Conservation (phyloP, 2,113 vertebrate species). For the Scortum barcoo region DNA sequence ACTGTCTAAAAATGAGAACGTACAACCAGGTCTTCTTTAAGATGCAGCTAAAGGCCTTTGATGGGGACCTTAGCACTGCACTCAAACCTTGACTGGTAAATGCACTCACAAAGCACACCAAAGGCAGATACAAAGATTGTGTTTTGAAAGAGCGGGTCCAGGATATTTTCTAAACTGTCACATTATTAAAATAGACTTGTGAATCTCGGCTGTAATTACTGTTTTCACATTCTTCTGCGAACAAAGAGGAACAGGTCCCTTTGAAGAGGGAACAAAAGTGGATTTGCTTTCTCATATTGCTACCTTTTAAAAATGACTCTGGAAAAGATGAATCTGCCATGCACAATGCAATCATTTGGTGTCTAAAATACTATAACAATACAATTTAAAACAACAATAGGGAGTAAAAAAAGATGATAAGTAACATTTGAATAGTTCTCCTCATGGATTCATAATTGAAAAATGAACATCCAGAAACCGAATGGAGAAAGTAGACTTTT, state of each 20-base stretch:
- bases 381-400: slow-evolving; percentile 27
- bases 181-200: slow-evolving; percentile 49
- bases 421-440: slow-evolving; percentile 3
- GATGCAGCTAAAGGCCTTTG: neutral
- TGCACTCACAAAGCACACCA: neutral
- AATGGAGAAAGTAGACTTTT: neutral
- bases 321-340: slow-evolving; percentile 27
- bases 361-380: slow-evolving; percentile 18
- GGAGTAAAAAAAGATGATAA: neutral
- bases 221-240: slow-evolving; percentile 47
- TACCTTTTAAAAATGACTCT: neutral
- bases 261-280: slow-evolving; percentile 34
- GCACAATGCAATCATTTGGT: slow-evolving; percentile 14
- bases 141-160: slow-evolving; percentile 37
- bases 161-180: slow-evolving; percentile 12
- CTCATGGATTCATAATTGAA: slow-evolving; percentile 20
- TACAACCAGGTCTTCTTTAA: neutral
- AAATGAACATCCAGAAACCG: slow-evolving; percentile 8
- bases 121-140: slow-evolving; percentile 17
- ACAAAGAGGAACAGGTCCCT: slow-evolving; percentile 43
- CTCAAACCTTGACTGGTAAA: slow-evolving; percentile 23
- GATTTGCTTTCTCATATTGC: slow-evolving; percentile 6
- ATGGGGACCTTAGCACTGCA: slow-evolving; percentile 1
- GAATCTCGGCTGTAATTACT: slow-evolving; percentile 48
- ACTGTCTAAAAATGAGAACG: neutral